Base-by-base conservation (phyloP, 2,888 invertebrate genomes). In the Orthonychiurus folsomi region DNA sequence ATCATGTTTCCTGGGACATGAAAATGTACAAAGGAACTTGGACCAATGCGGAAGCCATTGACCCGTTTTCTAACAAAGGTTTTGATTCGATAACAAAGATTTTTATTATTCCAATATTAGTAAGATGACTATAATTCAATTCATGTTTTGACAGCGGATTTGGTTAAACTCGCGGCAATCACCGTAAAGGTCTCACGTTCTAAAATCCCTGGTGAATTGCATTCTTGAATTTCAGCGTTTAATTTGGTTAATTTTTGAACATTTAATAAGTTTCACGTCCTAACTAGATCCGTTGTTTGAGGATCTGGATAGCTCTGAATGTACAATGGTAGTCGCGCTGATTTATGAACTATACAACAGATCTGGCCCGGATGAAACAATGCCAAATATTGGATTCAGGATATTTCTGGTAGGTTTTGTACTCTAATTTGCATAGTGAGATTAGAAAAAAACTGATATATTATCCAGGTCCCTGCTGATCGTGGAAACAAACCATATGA, bases 311-410 rank as follows among this genome's bases (percentile, higher is more conserved):
- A 37, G 9, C 15, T 37, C 37, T 37, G 37, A 37, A 37, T 37
- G 37, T n/a, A 21, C 52, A 20, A 52, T 52, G 21, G 52, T n/a
- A 20, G 52, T 52, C 20, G 52, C 52, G n/a, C n/a, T 52, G 52
- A 52, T 52, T 20, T 52, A 52, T 23, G 20, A 20, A n/a, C 21
- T 21, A 9, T 52, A 52, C 52, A 23, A 20, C 52, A 52, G 20
- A 23, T 5, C 21, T 52, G 52, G 52, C 12, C 9, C 5, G n/a
- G 52, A 52, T 52, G 52, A 52, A n/a, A 52, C 24, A 23, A 52
- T 21, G 20, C 52, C 52, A 23, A 20, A 21, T 23, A 21, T 52
- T 23, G 52, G 52, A 12, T 52, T 52, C 52, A 52, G 52, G 52
- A 52, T 52, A 12, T 52, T 52, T 23, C 5, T 12, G 24, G 52